A percentile compares a stretch with the other conserved stretches of the same genome.
These are phyloP conservation scores for Vombatus ursinus DNA, from an alignment of 2,113 vertebrate genomes.

Conservation along the genomic window DNA sequence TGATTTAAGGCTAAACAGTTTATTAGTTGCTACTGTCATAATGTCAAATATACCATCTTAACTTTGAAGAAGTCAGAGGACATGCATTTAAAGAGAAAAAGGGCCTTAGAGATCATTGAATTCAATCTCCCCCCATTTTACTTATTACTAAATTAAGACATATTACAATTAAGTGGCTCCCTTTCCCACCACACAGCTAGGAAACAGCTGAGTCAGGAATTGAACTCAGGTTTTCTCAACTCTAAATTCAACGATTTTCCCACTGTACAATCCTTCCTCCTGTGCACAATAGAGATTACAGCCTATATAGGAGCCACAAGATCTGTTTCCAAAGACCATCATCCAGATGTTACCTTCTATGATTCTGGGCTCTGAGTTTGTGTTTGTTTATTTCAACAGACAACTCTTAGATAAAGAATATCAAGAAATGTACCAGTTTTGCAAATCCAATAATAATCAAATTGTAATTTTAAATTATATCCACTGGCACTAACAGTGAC, in stretches of 20 bases:
- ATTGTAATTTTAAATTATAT: conserved; percentile 47
- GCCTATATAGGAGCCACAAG: not conserved
- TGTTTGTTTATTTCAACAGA: conserved; percentile 46
- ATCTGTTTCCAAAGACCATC: not conserved
- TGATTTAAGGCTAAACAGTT: not conserved
- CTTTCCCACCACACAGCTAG: not conserved
- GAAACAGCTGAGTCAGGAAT: not conserved
- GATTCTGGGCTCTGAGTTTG: conserved; percentile 24
- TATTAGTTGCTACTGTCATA: not conserved
- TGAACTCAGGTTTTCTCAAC: not conserved
- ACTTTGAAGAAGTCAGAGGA: conserved; percentile 14
- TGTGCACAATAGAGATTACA: not conserved
- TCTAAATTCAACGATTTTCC: not conserved
- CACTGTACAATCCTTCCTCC: not conserved
- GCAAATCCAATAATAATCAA: conserved; percentile 31
- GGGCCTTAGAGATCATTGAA: not conserved
- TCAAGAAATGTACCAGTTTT: conserved; percentile 6
- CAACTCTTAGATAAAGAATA: conserved; percentile 32
- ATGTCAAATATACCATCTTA: conserved; percentile 10
- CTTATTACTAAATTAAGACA: not conserved
- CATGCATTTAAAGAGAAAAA: not conserved
- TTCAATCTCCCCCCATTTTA: not conserved
- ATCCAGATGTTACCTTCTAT: conserved; percentile 25
- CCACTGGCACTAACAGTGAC: conserved; percentile 4
- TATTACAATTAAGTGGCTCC: not conserved